A percentile compares a stretch with the other conserved stretches of the same genome.
phyloP scores from a whole-genome alignment of 2,888 invertebrate species.

The Torymus aiolomorphi region DNA sequence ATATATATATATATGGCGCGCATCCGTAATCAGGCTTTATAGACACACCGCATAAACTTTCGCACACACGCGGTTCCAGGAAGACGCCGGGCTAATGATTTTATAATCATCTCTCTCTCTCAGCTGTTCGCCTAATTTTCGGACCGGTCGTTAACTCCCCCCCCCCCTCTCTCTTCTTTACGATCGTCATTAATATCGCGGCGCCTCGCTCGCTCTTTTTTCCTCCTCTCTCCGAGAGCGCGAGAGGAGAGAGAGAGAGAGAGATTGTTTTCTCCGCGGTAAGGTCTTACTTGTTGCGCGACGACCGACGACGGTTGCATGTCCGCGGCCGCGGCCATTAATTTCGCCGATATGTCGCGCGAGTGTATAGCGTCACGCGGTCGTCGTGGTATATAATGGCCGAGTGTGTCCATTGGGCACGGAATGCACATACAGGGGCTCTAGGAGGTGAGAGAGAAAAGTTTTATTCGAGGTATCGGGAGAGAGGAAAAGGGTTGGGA shows the following conservation, averaged over 20 bases:
- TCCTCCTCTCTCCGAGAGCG: background rate
- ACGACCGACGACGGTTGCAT: constrained; percentile 29
- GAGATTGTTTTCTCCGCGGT: background rate
- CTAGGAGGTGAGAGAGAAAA: too few species aligned
- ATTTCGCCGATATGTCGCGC: constrained; percentile 52
- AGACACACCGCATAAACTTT: background rate
- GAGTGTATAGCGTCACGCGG: too few species aligned
- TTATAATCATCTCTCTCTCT: constrained; percentile 68
- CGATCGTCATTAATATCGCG: constrained; percentile 45
- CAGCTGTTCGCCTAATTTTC: constrained; percentile 62
- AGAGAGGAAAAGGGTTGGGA: too few species aligned
- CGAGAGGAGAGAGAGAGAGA: background rate
- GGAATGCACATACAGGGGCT: too few species aligned
- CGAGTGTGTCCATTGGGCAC: too few species aligned
- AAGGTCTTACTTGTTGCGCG: constrained; percentile 44
- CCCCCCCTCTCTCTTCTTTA: constrained; percentile 52
- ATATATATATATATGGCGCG: too few species aligned
- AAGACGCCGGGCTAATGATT: constrained; percentile 63
- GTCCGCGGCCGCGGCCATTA: constrained; percentile 46
- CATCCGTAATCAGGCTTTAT: constrained; percentile 63
- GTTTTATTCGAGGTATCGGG: too few species aligned
- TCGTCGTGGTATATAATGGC: too few species aligned
- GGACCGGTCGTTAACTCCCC: constrained; percentile 56
- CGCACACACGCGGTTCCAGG: background rate
- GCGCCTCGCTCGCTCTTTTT: background rate